A percentile compares a stretch with the other conserved stretches of the same genome.
phyloP scores from a whole-genome alignment of 2,797 vertebrate species.

The Rousettus madagascariensis region DNA sequence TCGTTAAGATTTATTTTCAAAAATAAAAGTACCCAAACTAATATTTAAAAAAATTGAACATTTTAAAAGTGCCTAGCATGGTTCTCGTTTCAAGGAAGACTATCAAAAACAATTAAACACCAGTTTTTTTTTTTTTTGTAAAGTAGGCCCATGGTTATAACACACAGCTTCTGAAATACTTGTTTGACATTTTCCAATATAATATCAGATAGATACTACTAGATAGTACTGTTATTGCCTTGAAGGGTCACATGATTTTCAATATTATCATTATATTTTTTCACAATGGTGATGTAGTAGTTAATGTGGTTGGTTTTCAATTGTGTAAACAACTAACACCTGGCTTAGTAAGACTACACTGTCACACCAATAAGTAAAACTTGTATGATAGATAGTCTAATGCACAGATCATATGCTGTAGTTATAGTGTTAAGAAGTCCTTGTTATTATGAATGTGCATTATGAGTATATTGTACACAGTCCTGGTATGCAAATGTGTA shows the following conservation, averaged over 20 bases:
- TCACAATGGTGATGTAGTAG: conserved; percentile 72
- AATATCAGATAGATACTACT: conserved; percentile 45
- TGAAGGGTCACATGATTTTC: conserved; percentile 53
- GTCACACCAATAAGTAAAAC: conserved; percentile 81
- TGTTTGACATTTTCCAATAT: conserved; percentile 57
- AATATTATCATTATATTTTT: conserved; percentile 55
- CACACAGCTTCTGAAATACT: conserved; percentile 66
- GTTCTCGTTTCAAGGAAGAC: conserved; percentile 55
- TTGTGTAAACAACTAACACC: conserved; percentile 80
- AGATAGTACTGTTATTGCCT: conserved; percentile 53
- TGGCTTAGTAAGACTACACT: conserved; percentile 79
- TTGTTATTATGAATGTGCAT: conserved; percentile 88
- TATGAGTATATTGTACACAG: conserved; percentile 88
- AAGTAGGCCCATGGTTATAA: background rate
- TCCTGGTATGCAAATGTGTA: conserved; percentile 88
- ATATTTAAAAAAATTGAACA: conserved; percentile 36
- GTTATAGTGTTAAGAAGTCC: conserved; percentile 85
- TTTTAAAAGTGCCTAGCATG: background rate
- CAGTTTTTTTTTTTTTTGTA: background rate
- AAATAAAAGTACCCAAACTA: conserved; percentile 45
- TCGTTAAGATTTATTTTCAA: conserved; percentile 67
- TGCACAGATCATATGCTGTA: conserved; percentile 82
- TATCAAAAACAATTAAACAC: background rate
- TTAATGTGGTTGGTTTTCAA: conserved; percentile 66
- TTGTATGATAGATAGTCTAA: conserved; percentile 82